Evolutionary conservation across 2,797 vertebrate genomes (phyloP).

Genomic region (Acanthis flammea): DNA sequence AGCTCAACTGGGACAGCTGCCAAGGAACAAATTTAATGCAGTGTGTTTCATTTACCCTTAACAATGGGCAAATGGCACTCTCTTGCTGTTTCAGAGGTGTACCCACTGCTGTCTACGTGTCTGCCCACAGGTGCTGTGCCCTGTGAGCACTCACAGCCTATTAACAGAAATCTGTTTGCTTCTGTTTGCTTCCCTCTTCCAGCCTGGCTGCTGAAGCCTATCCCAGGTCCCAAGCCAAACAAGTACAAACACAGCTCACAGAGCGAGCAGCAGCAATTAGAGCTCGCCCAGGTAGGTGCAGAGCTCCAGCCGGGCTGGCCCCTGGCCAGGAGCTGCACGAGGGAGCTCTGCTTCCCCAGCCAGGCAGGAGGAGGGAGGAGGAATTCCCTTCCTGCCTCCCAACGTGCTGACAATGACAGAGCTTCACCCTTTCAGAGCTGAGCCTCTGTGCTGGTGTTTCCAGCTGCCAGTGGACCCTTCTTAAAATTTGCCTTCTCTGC

Average conservation of each 20-base stretch:
- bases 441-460: accelerated
- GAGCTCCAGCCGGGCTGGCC: not conserved
- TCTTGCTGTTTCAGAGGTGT: not conserved
- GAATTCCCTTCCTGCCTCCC: not conserved
- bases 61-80: conserved; percentile 13
- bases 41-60: not conserved
- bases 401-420: accelerated
- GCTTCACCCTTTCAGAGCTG: not conserved
- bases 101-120: conserved; percentile 16
- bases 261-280: not conserved
- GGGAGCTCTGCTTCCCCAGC: not conserved
- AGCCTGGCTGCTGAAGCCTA: not conserved
- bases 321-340: not conserved
- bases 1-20: not conserved
- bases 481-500: not conserved
- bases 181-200: not conserved
- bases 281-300: not conserved
- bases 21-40: conserved; percentile 28
- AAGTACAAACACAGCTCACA: not conserved
- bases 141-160: not conserved
- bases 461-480: not conserved
- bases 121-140: conserved; percentile 40
- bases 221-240: not conserved
- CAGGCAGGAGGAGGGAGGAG: not conserved
- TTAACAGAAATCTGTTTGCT: not conserved